These are phyloP conservation scores for Channa striata DNA, from an alignment of 2,797 vertebrate genomes.

Conservation along the genomic window DNA sequence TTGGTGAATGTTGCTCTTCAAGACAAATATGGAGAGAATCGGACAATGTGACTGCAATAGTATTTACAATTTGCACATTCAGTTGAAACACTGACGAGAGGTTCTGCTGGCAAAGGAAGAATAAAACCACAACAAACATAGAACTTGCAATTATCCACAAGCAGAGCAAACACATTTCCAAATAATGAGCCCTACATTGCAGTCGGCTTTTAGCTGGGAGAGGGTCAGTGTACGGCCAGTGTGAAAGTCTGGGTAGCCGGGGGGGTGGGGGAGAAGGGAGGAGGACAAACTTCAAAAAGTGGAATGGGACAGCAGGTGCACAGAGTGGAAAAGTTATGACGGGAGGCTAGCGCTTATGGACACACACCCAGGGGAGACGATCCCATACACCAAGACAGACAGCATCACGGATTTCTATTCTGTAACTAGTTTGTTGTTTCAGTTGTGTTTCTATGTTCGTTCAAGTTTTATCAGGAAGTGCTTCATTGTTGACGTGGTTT, in stretches of 20 bases:
- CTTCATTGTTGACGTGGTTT: conserved; percentile 74
- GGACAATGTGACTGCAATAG: conserved; percentile 78
- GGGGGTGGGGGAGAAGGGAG: not conserved
- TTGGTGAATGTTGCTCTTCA: conserved; percentile 89
- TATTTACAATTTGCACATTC: conserved; percentile 90
- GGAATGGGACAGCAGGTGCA: conserved; percentile 72
- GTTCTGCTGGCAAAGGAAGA: conserved; percentile 76
- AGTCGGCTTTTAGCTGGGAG: conserved; percentile 3
- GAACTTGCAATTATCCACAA: conserved; percentile 66
- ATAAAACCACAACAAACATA: conserved; percentile 47
- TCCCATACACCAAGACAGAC: conserved; percentile 56
- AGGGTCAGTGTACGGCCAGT: too few relatives aligned
- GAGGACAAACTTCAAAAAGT: conserved; percentile 59
- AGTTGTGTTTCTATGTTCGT: conserved; percentile 59
- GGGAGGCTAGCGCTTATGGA: conserved; percentile 40
- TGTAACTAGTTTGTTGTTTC: conserved; percentile 39
- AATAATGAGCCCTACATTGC: conserved; percentile 73
- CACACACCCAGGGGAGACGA: conserved; percentile 48
- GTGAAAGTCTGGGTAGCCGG: conserved; percentile 71
- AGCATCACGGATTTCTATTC: conserved; percentile 72
- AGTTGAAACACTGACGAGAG: conserved; percentile 81
- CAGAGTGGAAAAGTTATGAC: conserved; percentile 24
- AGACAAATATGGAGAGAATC: conserved; percentile 76
- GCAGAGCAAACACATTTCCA: conserved; percentile 89
- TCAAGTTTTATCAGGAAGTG: conserved; percentile 95